phyloP scores from a whole-genome alignment of 2,888 invertebrate genomes.

The Coenonympha glycerion region DNA sequence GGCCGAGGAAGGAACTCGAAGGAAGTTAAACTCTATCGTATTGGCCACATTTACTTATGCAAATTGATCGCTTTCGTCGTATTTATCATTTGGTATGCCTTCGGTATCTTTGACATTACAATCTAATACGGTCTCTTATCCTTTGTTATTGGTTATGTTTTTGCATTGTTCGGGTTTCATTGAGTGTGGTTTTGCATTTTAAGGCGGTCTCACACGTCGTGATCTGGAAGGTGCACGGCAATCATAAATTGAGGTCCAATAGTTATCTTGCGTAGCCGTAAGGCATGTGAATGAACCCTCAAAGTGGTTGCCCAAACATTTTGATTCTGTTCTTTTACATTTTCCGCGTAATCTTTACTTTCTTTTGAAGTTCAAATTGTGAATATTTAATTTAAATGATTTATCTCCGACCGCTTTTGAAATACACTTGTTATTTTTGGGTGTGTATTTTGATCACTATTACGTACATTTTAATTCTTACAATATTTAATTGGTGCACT shows the following conservation, averaged over 20 bases:
- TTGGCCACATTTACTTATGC: constrained; percentile 31
- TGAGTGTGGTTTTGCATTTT: constrained; percentile 25
- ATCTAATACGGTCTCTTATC: constrained; percentile 26
- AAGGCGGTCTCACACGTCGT: constrained; percentile 63
- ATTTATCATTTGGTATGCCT: constrained; percentile 37
- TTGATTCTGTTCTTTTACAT: constrained; percentile 30
- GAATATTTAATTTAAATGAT: constrained; percentile 29
- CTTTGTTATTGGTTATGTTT: constrained; percentile 13
- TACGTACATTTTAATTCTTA: neutral
- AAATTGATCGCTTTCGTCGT: constrained; percentile 37
- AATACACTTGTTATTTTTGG: neutral
- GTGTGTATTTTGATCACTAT: neutral
- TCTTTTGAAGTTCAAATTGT: constrained; percentile 37
- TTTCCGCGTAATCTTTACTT: constrained; percentile 31
- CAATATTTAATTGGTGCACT: neutral
- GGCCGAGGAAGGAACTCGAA: constrained; percentile 25
- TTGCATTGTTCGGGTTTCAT: constrained; percentile 17
- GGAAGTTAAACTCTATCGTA: constrained; percentile 37
- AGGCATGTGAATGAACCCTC: constrained; percentile 53
- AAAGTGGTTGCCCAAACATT: constrained; percentile 19
- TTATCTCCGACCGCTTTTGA: constrained; percentile 19
- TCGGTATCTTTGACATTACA: constrained; percentile 14
- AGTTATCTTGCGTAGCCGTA: constrained; percentile 49
- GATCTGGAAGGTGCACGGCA: constrained; percentile 43
- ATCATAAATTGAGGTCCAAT: constrained; percentile 58